Base-by-base conservation (phyloP, 2,113 vertebrate genomes). In the Odocoileus virginianus region DNA sequence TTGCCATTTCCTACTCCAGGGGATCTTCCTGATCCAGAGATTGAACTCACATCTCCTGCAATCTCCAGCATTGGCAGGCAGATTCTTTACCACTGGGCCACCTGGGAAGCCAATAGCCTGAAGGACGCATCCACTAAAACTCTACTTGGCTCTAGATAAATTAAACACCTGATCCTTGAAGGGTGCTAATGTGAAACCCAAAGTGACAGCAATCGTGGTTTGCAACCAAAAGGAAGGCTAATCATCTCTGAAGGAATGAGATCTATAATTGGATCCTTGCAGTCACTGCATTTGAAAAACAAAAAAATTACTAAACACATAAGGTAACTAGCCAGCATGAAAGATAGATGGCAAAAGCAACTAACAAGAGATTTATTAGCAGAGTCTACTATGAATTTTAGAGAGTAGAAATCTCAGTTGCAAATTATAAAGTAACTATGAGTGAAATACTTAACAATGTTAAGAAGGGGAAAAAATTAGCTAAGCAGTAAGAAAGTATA, bases 21-120 rank as follows among this genome's bases (percentile, higher is more conserved):
- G 36, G 71, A 76, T 43, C 23, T 76, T 76, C 36, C 71, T 43
- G 40, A 76, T 27, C 36, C 23, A 43, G 36, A 27, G 71, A 76
- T 14, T 0, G 0, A 76, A 76, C 23, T 1, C 71, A 27, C 71
- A 43, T 43, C 36, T 76, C 5, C 25, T 76, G 71, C 23, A 71
- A 0, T 43, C 71, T 76, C 71, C 0, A 0, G 36, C 36, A 76
- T 0, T 76, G 23, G 23, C 36, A 76, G 71, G 23, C 71, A 43
- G 36, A 43, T 43, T 43, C 71, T 74, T 40, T 74, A 74, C 71
- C 36, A 76, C 12, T 27, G 36, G 3, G 36, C 40, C 12, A 3
- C 3, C 3, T 43, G 36, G 23, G 6, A 43, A 76, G 71, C 71
- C 71, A 76, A 36, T n/a, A 79, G 30, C 16, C 27, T 74, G 16